phyloP scores from a whole-genome alignment of 2,888 invertebrate genomes.

The Drosophila setosimentum region DNA sequence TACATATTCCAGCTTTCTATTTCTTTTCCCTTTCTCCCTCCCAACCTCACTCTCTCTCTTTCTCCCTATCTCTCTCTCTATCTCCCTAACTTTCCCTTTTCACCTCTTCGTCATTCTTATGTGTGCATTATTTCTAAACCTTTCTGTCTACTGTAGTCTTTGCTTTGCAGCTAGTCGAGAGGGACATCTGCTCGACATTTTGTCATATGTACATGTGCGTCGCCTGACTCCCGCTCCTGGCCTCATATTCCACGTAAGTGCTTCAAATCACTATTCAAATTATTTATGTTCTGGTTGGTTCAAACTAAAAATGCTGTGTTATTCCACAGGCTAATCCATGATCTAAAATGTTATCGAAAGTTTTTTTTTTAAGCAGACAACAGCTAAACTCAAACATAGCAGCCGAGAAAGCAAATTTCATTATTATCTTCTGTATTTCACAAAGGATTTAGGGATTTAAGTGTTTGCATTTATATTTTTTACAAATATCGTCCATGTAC shows the following conservation, averaged over 20 bases:
- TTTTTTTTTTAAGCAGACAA: not conserved
- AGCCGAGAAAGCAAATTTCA: not conserved
- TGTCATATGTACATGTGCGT: constrained; percentile 96
- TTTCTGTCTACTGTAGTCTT: constrained; percentile 86
- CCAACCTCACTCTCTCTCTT: not conserved
- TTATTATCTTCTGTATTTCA: not conserved
- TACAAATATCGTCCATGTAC: too few relatives aligned
- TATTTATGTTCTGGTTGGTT: not conserved
- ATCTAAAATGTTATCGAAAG: not conserved
- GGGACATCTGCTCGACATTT: constrained; percentile 95
- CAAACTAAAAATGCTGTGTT: not conserved
- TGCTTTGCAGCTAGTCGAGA: constrained; percentile 97
- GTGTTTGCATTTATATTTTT: too few relatives aligned
- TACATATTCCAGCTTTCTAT: not conserved
- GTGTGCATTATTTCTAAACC: constrained; percentile 14
- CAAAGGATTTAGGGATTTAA: not conserved
- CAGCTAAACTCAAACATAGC: not conserved
- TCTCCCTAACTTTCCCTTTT: too few relatives aligned
- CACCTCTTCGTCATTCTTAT: not conserved
- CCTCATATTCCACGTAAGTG: constrained; percentile 95
- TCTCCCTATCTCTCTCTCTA: not conserved
- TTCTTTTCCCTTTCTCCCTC: not conserved
- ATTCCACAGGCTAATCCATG: not conserved
- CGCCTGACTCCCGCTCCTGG: constrained; percentile 97
- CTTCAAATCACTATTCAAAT: not conserved